phyloP scores from a whole-genome alignment of 2,113 vertebrate species.

The Rhombomys opimus region DNA sequence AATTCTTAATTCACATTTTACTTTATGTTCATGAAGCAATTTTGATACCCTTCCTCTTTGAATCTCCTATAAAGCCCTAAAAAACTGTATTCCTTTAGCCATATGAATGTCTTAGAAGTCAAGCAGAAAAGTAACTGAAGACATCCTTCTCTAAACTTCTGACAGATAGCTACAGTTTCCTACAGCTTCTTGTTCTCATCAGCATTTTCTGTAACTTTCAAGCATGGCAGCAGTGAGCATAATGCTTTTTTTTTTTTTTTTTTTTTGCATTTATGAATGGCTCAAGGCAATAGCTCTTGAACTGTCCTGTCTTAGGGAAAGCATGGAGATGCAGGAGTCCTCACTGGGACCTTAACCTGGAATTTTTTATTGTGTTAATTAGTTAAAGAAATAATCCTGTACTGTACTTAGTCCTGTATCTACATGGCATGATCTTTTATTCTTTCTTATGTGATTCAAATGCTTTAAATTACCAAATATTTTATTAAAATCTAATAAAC shows the following conservation, averaged over 20 bases:
- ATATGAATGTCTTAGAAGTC: neutral
- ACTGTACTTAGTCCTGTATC: slow-evolving; percentile 11
- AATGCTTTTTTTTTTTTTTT: neutral
- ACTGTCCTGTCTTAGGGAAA: neutral
- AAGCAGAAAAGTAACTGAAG: neutral
- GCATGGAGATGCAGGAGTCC: neutral
- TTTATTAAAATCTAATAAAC: slow-evolving; percentile 17
- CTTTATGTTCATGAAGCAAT: neutral
- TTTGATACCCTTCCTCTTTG: slow-evolving; percentile 10
- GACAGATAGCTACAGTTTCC: neutral
- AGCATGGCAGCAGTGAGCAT: neutral
- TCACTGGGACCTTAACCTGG: neutral
- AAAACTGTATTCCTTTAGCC: neutral
- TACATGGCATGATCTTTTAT: neutral
- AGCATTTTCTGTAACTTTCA: neutral
- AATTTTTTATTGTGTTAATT: slow-evolving; percentile 37
- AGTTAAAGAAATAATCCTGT: slow-evolving; percentile 35
- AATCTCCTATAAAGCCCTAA: neutral
- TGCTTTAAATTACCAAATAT: neutral
- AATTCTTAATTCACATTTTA: slow-evolving; percentile 21
- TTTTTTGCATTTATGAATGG: neutral
- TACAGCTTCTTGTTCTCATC: neutral
- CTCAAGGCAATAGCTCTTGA: neutral
- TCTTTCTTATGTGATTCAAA: neutral
- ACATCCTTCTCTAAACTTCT: neutral